Conservation (phyloP, 2,113 vertebrate species). For the Pardalotus punctatus region DNA sequence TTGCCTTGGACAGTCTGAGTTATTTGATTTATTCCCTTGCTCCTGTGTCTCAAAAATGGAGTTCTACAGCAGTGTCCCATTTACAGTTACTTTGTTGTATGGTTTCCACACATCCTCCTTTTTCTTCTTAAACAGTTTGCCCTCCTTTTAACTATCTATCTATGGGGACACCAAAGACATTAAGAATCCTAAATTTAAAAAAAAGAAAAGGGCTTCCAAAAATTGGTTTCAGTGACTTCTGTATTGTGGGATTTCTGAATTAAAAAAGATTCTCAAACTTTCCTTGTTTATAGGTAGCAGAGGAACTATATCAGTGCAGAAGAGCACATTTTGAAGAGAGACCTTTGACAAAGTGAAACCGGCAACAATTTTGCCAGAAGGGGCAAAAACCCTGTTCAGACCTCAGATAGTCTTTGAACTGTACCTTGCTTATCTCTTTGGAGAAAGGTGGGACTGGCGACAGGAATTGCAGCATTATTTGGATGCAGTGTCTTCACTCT, state of each 20-base stretch:
- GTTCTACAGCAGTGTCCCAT: conserved; percentile 4
- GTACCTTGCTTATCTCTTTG: not conserved
- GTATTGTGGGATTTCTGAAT: not conserved
- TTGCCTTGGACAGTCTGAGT: conserved; percentile 37
- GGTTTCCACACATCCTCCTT: not conserved
- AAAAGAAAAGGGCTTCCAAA: not conserved
- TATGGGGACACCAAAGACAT: not conserved
- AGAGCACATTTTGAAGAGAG: not conserved
- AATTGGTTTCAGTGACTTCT: not conserved
- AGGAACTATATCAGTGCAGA: not conserved
- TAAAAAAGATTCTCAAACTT: not conserved
- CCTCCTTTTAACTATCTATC: not conserved
- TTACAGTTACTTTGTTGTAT: not conserved
- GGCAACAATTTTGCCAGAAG: not conserved
- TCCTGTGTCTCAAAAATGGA: not conserved
- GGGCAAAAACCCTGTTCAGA: not conserved
- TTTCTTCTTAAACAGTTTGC: not conserved
- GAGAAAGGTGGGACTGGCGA: not conserved
- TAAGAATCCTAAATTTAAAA: not conserved
- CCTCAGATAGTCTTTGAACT: not conserved
- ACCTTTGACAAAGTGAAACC: not conserved
- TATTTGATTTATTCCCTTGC: conserved; percentile 52
- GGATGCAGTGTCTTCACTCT: not conserved
- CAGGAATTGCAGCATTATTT: not conserved
- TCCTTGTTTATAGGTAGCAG: not conserved